These are phyloP conservation scores for Neogobius melanostomus DNA, from an alignment of 2,113 vertebrate species.

Conservation along the genomic window DNA sequence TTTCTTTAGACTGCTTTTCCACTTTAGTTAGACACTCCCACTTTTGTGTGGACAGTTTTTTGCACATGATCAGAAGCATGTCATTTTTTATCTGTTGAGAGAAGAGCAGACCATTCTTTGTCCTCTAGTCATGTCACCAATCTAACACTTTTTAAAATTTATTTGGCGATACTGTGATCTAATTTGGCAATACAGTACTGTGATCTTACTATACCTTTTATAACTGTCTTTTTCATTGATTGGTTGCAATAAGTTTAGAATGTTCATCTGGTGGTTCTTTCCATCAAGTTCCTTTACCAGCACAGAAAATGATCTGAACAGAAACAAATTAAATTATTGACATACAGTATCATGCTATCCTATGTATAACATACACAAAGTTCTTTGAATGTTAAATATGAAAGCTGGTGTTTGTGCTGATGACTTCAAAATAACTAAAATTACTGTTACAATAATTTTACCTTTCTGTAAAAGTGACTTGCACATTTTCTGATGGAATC, in stretches of 20 bases:
- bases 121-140: neutral
- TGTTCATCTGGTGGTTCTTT: conserved; percentile 91
- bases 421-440: too few relatives aligned
- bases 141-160: too few relatives aligned
- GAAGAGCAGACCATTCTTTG: neutral
- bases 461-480: conserved; percentile 89
- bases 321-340: conserved; percentile 1
- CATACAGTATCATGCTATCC: neutral
- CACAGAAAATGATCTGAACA: conserved; percentile 86
- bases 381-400: too few relatives aligned
- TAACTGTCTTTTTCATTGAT: conserved; percentile 88
- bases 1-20: conserved; percentile 93
- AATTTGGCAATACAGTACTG: too few relatives aligned
- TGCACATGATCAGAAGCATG: conserved; percentile 89
- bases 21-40: conserved; percentile 95
- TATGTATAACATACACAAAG: neutral
- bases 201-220: conserved; percentile 79
- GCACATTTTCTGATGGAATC: conserved; percentile 86
- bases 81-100: conserved; percentile 89
- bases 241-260: conserved; percentile 88
- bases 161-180: too few relatives aligned
- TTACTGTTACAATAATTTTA: conserved; percentile 49
- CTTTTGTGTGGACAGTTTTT: conserved; percentile 85
- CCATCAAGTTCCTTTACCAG: conserved; percentile 91
- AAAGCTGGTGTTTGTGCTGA: too few relatives aligned